Conservation (phyloP, 1,140 invertebrate genomes). For the Aporrectodea caliginosa region DNA sequence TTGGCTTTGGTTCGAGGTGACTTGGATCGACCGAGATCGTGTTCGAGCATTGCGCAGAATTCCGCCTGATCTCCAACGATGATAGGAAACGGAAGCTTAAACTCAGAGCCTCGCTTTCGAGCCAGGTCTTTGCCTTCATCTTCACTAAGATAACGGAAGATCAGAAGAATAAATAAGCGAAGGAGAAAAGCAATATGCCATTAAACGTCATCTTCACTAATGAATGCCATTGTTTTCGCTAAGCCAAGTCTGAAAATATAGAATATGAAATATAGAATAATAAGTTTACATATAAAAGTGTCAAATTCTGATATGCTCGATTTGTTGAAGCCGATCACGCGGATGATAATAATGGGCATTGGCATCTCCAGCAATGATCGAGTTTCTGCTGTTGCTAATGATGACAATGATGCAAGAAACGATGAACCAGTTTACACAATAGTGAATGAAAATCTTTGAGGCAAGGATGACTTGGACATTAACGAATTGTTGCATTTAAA, state of each 20-base stretch:
- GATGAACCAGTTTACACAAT: too few species aligned
- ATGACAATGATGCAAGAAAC: too few species aligned
- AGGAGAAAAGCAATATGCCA: neutral
- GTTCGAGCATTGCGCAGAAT: neutral
- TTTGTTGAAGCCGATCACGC: neutral
- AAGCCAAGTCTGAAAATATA: too few species aligned
- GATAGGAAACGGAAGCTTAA: slow-evolving; percentile 93
- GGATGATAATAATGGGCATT: too few species aligned
- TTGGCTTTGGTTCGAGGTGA: neutral
- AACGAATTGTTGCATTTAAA: too few species aligned
- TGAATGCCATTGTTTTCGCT: neutral
- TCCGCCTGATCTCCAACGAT: slow-evolving; percentile 52
- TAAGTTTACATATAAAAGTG: neutral
- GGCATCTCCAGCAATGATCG: too few species aligned
- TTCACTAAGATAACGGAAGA: slow-evolving; percentile 67
- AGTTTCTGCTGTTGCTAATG: too few species aligned
- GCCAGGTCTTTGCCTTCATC: slow-evolving; percentile 94
- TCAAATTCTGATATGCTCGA: neutral
- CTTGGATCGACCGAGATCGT: neutral
- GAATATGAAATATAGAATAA: neutral
- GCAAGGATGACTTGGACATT: too few species aligned
- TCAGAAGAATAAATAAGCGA: neutral
- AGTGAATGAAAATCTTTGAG: too few species aligned
- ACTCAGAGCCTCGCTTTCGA: slow-evolving; percentile 96
- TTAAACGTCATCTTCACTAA: neutral